Evolutionary conservation across 2,797 vertebrate species (phyloP).

Genomic region (Galagoides demidoff): DNA sequence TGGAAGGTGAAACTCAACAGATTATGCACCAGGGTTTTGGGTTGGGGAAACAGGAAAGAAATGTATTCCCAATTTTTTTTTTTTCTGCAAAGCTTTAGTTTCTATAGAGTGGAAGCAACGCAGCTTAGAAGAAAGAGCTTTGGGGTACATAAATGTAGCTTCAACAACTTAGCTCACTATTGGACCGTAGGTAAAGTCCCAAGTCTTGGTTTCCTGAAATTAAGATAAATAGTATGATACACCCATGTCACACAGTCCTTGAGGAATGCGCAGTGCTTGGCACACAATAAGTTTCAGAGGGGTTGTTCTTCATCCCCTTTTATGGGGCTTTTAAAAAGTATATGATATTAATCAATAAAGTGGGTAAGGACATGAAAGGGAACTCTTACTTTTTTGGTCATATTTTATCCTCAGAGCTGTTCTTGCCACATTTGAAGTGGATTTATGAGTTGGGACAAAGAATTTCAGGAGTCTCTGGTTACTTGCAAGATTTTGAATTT

Average conservation of each 20-base stretch:
- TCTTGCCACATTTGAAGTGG: background rate
- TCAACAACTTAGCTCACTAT: background rate
- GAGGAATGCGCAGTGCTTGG: background rate
- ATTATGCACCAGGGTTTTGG: background rate
- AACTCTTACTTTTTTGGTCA: background rate
- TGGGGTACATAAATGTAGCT: background rate
- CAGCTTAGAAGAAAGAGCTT: background rate
- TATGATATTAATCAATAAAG: background rate
- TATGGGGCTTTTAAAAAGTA: background rate
- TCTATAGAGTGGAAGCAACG: background rate
- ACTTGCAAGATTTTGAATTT: constrained; percentile 34
- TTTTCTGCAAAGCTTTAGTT: background rate
- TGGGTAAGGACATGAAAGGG: background rate
- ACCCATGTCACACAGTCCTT: background rate
- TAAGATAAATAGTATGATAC: background rate
- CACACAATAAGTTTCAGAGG: background rate
- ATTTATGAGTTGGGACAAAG: background rate
- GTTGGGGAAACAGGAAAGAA: background rate
- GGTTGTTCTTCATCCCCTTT: background rate
- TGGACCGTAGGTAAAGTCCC: background rate
- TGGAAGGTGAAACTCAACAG: background rate
- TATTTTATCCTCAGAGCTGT: background rate
- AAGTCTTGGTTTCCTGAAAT: background rate
- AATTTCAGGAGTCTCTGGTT: constrained; percentile 15
- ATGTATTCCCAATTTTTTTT: background rate